These are phyloP conservation scores for Hypselothyrea guttata DNA, from an alignment of 2,888 invertebrate genomes.

Conservation along the genomic window DNA sequence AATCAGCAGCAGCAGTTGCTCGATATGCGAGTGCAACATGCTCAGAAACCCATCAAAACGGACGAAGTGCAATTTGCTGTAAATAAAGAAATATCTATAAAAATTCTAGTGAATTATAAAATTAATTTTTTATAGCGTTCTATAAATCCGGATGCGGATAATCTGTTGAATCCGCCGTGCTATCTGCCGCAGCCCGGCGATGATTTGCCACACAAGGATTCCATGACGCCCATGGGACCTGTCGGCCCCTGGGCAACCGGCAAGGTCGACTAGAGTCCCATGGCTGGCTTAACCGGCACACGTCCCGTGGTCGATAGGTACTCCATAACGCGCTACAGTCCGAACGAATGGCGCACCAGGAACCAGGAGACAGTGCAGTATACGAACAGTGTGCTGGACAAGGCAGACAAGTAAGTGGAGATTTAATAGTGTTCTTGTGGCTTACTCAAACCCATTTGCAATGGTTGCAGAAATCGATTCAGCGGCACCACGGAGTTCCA, in stretches of 20 bases:
- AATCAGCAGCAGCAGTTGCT: conserved; percentile 56
- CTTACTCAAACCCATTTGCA: not conserved
- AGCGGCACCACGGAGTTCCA: conserved; percentile 86
- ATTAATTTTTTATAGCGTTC: conserved; percentile 31
- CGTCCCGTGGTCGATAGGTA: conserved; percentile 90
- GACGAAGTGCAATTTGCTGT: conserved; percentile 61
- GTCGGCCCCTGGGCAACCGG: conserved; percentile 88
- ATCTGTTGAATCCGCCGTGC: conserved; percentile 81
- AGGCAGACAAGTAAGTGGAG: conserved; percentile 83
- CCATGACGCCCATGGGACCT: conserved; percentile 83
- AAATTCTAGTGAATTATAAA: too few relatives aligned
- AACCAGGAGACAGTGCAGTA: conserved; percentile 84
- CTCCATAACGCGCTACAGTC: conserved; percentile 88
- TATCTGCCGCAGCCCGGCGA: conserved; percentile 85
- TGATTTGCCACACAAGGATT: conserved; percentile 80
- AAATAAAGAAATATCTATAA: too few relatives aligned
- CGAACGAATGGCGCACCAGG: conserved; percentile 88
- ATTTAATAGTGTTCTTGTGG: not conserved
- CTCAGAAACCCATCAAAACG: conserved; percentile 34
- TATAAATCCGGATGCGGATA: conserved; percentile 70
- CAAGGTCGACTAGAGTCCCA: conserved; percentile 88
- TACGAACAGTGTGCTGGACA: conserved; percentile 82
- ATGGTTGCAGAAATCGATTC: conserved; percentile 83
- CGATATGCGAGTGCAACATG: conserved; percentile 51
- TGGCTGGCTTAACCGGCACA: conserved; percentile 87